Percentiles rank a stretch among this genome's conserved stretches.
These are phyloP conservation scores for Sarcophilus harrisii DNA, from an alignment of 2,797 vertebrate genomes.

Conservation along the genomic window DNA sequence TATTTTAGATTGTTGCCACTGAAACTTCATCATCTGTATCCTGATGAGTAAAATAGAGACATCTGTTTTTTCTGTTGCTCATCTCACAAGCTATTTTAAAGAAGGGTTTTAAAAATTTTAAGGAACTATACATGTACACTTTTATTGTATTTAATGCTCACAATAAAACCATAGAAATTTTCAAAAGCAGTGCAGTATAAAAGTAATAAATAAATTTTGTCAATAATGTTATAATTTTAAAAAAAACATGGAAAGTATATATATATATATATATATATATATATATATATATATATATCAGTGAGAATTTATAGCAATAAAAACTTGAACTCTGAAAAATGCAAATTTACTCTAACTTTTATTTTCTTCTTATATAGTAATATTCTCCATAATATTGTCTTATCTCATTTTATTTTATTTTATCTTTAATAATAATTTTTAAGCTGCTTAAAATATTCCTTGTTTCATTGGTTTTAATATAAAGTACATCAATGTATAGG, in stretches of 20 bases:
- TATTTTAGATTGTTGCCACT: background rate
- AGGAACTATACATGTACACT: background rate
- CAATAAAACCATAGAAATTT: background rate
- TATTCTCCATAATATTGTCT: background rate
- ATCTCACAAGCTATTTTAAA: background rate
- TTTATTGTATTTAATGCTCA: background rate
- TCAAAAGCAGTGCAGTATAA: background rate
- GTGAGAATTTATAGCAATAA: background rate
- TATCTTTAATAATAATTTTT: background rate
- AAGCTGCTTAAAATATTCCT: background rate
- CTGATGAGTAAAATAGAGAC: background rate
- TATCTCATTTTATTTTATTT: background rate
- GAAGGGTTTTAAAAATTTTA: background rate
- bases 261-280: background rate
- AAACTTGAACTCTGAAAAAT: background rate
- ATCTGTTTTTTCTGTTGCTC: background rate
- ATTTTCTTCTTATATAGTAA: background rate
- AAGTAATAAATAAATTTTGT: background rate
- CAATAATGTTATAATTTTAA: background rate
- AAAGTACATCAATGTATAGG: background rate
- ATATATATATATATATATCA: no score
- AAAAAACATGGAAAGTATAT: background rate
- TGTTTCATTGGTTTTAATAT: background rate
- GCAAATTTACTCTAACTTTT: background rate
- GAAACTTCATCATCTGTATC: background rate